A percentile compares a stretch with the other conserved stretches of the same genome.
phyloP scores from a whole-genome alignment of 2,888 invertebrate genomes.

The Eumacrocentrus americanus region DNA sequence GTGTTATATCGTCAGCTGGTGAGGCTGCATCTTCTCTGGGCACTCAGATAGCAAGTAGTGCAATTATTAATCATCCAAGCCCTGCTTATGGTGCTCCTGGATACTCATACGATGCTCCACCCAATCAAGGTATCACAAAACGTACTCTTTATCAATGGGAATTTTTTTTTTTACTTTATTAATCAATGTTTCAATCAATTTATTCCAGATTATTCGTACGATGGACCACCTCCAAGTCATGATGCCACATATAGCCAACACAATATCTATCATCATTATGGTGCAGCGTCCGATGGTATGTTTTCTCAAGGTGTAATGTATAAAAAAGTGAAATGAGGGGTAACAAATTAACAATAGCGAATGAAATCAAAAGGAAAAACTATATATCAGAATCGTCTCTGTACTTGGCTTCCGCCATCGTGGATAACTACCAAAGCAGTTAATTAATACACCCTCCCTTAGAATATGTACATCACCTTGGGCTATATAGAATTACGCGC shows the following conservation, averaged over 20 bases:
- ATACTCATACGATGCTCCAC: slow-evolving; percentile 43
- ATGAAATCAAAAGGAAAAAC: neutral
- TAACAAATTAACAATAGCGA: neutral
- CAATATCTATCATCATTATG: slow-evolving; percentile 37
- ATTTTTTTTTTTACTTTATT: neutral
- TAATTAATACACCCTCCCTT: no score
- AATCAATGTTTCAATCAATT: no score
- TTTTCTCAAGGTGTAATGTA: slow-evolving; percentile 5
- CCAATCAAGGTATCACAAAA: slow-evolving; percentile 13
- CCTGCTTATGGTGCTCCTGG: slow-evolving; percentile 38
- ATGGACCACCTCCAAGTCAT: slow-evolving; percentile 45
- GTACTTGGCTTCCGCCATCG: no score
- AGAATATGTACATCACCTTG: no score
- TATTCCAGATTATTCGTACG: slow-evolving; percentile 44
- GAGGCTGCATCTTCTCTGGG: slow-evolving; percentile 81
- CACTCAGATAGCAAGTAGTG: slow-evolving; percentile 78
- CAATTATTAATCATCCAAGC: slow-evolving; percentile 67
- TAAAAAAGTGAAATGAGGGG: neutral
- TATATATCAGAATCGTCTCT: no score
- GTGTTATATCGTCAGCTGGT: slow-evolving; percentile 76
- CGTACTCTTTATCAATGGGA: neutral
- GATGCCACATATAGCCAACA: slow-evolving; percentile 40
- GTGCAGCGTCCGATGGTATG: slow-evolving; percentile 47
- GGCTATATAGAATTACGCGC: no score
- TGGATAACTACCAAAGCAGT: no score